Evolutionary conservation across 2,113 vertebrate species (phyloP).

Genomic region (Hyperopisus bebe): DNA sequence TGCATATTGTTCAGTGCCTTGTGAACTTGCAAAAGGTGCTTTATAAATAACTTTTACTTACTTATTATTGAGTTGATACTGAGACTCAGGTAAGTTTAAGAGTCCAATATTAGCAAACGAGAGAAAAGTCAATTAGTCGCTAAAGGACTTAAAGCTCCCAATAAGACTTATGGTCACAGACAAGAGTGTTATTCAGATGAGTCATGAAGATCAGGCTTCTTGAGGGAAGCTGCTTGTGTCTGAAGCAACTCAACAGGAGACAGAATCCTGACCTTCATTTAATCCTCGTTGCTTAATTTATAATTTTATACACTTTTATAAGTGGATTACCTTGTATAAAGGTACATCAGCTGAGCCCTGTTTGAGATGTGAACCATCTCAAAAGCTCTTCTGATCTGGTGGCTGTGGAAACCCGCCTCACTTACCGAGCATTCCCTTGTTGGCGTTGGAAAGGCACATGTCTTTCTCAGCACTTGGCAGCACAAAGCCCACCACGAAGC

Average conservation of each 20-base stretch:
- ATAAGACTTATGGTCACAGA: not conserved
- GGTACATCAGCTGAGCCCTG: not conserved
- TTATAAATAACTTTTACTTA: too few relatives aligned
- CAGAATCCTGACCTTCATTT: not conserved
- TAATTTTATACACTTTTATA: not conserved
- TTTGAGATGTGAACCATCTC: not conserved
- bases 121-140: not conserved
- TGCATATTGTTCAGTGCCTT: too few relatives aligned
- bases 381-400: not conserved
- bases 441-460: conserved; percentile 84
- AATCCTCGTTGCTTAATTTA: not conserved
- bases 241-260: not conserved
- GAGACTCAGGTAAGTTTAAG: not conserved
- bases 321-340: not conserved
- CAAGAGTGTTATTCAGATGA: not conserved
- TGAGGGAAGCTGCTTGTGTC: not conserved
- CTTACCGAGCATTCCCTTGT: conserved; percentile 97
- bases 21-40: too few relatives aligned
- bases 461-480: conserved; percentile 93
- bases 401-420: conserved; percentile 3
- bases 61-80: not conserved
- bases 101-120: not conserved
- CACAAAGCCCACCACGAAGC: conserved; percentile 90
- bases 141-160: not conserved
- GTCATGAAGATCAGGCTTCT: not conserved